Base-by-base conservation (phyloP, 2,113 vertebrate species). In the Chionodraco myersi region DNA sequence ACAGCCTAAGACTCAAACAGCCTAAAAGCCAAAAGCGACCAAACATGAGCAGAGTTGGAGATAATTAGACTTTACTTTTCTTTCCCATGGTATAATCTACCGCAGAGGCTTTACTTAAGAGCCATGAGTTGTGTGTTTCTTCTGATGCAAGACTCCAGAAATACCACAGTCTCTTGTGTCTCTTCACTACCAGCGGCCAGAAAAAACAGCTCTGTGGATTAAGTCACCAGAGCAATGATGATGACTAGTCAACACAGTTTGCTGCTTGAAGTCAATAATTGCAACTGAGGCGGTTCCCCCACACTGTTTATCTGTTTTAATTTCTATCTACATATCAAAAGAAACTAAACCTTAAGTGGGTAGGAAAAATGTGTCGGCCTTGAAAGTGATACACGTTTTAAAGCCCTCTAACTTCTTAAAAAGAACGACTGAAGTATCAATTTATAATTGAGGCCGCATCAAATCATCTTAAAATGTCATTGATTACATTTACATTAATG, bases 61-160 rank as follows among this genome's bases (percentile, higher is more conserved):
- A 73, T 78, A 80, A 77, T 88, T 72, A 76, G 53, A 36, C 64
- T 72, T 65, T n/a, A 8, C 11, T 44, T 10, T 18, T 45, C 51
- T 60, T 30, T 57, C 48, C 72, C 44, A 12, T 41, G 70, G 75
- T 41, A 0, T 62, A 23, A 13, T 68, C 56, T 60, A 51, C 67
- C 63, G 45, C 63, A 74, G 57, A 71, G 60, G 52, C 73, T 81
- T 51, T 54, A 57, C 48, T 68, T 51, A 57, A 59, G 73, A 84
- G 65, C 45, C 44, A 26, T 21, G 58, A 63, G 51, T 54, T 72
- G 71, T 51, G 69, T 71, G 10, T 83, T 82, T 76, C 79, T 56
- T 83, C 86, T 92, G 90, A 92, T 80, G 91, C 79, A 90, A 91
- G 76, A 83, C 85, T 85, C 58, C 72, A 86, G 84, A 89, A 92